Conservation (phyloP, 2,888 invertebrate species). For the Pollenia angustigena region DNA sequence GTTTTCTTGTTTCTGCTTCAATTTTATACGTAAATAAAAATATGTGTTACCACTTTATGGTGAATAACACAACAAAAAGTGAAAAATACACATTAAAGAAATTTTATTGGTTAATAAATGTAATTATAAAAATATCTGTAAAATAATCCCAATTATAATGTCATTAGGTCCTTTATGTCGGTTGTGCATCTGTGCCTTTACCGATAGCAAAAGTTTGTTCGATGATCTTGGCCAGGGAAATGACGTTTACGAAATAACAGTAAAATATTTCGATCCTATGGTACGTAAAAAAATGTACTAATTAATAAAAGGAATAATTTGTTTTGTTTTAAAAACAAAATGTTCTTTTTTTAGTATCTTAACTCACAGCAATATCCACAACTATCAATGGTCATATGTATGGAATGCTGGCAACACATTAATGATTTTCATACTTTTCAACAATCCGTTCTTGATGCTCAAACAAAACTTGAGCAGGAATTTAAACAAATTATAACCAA, state of each 20-base stretch:
- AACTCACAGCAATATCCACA: conserved; percentile 62
- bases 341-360: conserved; percentile 48
- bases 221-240: conserved; percentile 64
- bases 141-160: conserved; percentile 34
- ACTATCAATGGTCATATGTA: conserved; percentile 60
- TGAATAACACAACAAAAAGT: conserved; percentile 33
- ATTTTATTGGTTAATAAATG: conserved; percentile 13
- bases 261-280: conserved; percentile 69
- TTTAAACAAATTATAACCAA: conserved; percentile 32
- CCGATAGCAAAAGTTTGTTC: conserved; percentile 58
- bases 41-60: conserved; percentile 18
- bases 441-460: conserved; percentile 56
- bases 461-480: conserved; percentile 52
- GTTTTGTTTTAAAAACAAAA: background rate
- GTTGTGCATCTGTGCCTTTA: conserved; percentile 47
- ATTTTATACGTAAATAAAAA: conserved; percentile 56
- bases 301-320: background rate
- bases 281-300: conserved; percentile 32
- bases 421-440: conserved; percentile 68
- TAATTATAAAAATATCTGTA: background rate
- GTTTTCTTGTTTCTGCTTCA: conserved; percentile 13
- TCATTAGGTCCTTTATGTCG: conserved; percentile 50
- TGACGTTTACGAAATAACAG: conserved; percentile 65
- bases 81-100: conserved; percentile 26
- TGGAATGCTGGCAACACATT: conserved; percentile 69